Evolutionary conservation across 37 sponge, comb jelly and placozoan genomes (phyloP).

Genomic region (Geodia barretti): DNA sequence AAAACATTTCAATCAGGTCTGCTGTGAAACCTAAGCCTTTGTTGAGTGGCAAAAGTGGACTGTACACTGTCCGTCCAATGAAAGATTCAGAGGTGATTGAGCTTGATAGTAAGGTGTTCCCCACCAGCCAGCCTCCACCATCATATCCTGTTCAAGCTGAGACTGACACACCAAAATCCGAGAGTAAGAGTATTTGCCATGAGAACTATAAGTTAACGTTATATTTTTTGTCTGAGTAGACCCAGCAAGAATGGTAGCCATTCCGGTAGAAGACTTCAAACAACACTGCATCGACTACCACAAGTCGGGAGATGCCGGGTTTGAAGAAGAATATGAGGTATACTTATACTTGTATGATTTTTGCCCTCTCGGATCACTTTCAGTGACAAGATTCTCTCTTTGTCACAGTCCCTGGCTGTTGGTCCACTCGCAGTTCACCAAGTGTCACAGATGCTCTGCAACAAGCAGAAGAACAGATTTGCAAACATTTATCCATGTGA

Average conservation of each 20-base stretch:
- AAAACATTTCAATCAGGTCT: neutral
- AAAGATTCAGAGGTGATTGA: neutral
- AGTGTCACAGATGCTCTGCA: slow-evolving; percentile 15
- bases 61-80: neutral
- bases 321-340: slow-evolving; percentile 55
- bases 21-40: neutral
- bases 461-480: slow-evolving; percentile 54
- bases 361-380: neutral
- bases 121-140: neutral
- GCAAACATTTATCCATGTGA: slow-evolving; percentile 59
- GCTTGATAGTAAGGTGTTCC: neutral
- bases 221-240: neutral
- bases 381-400: no score
- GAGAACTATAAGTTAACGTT: neutral
- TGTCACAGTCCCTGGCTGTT: slow-evolving; percentile 7
- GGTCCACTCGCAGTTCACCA: slow-evolving; percentile 17
- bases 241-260: neutral
- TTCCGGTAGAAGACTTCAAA: slow-evolving; percentile 12
- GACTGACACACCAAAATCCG: neutral
- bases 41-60: neutral
- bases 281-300: slow-evolving; percentile 33
- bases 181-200: neutral
- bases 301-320: slow-evolving; percentile 34
- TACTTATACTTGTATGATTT: neutral
- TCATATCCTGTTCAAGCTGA: neutral